Evolutionary conservation across 2,888 invertebrate genomes (phyloP), one percentile per base, ranked within the genome.

Genomic region (Hirtodrosophila trivittata): DNA sequence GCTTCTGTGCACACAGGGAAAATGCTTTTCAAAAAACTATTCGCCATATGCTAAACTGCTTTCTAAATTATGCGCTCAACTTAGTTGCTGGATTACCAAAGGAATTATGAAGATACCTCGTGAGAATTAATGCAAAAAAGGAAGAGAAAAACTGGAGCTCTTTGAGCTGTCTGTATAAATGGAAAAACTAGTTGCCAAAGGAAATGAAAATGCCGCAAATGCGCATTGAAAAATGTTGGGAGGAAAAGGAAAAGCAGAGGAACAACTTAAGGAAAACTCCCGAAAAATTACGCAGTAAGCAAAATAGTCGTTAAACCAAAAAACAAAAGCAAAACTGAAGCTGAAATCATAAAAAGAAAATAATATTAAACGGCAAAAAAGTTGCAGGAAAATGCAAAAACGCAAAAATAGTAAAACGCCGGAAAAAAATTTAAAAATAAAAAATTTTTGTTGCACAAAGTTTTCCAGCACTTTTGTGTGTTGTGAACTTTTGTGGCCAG

Each of bases 391-490:
- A 66, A 46, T 63, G 43, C 55, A 64, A 16, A 54, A 41, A 38
- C 42, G 14, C 12, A 35, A 10, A 30, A 32, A 35, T 5, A 13
- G 46, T 49, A 63, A 56, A 60, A 62, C 60, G 59, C 69, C 25
- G 41, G 14, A 74, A 13, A 18, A 37, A 41, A 51, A 42, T 37
- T 38, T 26, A 49, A 25, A 7, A 49, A 56, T 26, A 18, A 6
- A 62, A 47, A 62, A 69, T 84, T 80, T 72, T 86, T 86, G 82
- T 64, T 81, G 73, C 82, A 62, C 77, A 74, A 75, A 75, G 78
- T 73, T 85, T 85, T 63, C 64, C 75, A 69, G 78, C 69, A 71
- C 66, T 76, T 77, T 66, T 68, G 62, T 71, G 43, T 68, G 63
- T 21, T 66, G 74, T 46, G 60, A 85, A 78, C 66, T 85, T 87